A percentile compares a stretch with the other conserved stretches of the same genome.
Evolutionary conservation across 2,888 invertebrate species (phyloP).

Genomic region (Cantharis flavilabris): DNA sequence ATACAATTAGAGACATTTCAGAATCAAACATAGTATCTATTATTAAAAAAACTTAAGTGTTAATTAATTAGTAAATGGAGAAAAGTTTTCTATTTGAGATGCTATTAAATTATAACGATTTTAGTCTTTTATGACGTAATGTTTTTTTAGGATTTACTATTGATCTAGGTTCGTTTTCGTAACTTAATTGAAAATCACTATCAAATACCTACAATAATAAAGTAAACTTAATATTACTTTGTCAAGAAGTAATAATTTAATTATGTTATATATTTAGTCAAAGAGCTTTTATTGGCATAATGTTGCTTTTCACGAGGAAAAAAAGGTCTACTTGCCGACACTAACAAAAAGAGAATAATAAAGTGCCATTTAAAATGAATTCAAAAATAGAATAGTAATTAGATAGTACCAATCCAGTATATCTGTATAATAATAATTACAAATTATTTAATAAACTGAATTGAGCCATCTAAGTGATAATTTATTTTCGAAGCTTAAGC

Average conservation of each 20-base stretch:
- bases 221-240: background rate
- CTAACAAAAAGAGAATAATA: background rate
- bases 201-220: background rate
- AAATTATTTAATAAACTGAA: too few species aligned
- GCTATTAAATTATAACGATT: background rate
- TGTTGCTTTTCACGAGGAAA: background rate
- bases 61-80: background rate
- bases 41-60: background rate
- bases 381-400: too few species aligned
- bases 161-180: background rate
- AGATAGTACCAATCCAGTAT: too few species aligned
- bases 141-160: background rate
- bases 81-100: background rate
- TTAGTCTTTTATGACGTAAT: background rate
- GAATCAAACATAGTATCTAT: too few species aligned
- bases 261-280: background rate
- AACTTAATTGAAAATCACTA: background rate
- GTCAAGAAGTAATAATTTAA: background rate
- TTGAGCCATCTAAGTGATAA: too few species aligned
- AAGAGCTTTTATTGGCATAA: background rate
- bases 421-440: too few species aligned
- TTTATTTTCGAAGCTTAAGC: too few species aligned
- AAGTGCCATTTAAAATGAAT: too few species aligned
- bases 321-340: background rate
- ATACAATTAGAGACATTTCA: too few species aligned